Evolutionary conservation across 1,140 invertebrate species (phyloP), one percentile per base, ranked within the genome.

Genomic region (Drosophila fuyamai): DNA sequence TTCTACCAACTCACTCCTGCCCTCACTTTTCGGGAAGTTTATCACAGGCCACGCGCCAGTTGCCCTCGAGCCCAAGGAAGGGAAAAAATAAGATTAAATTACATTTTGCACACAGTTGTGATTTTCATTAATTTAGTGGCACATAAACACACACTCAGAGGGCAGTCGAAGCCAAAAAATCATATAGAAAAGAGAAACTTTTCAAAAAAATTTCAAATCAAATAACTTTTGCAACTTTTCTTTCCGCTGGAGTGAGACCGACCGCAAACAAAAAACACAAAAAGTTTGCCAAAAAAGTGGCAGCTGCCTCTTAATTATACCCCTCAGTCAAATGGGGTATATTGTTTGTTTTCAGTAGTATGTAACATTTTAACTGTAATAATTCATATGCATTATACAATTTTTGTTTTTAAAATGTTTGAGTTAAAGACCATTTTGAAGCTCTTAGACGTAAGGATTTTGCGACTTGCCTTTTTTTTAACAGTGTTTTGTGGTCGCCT

Each of bases 101-200:
- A 88, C 71, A 88, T 88, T 86, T 79, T 76, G 83, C 83, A 76
- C 83, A 79, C 82, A 88, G 79, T 88, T 86, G 71, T 86, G 83
- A 88, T 86, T 86, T 88, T 88, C 83, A 86, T 86, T 86, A 86
- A 86, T 83, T 86, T 86, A 76, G 83, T 83, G 76, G 76, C 78
- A 79, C 81, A 83, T 68, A 86, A 81, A 85, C 70, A 83, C 53
- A 67, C 47, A 82, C 56, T 48, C 56, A 4, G 5, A 32, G 18
- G 13, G 35, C 60, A 65, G 18, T 68, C 38, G 16, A 53, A 60
- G 58, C 38, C 50, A 29, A 43, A 50, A 77, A 77, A 68, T 55
- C 74, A 70, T 70, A 60, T 76, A 77, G 50, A 55, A 65, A 47
- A 82, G 56, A 66, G 54, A 68, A 86, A 60, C 74, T 82, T 60